Base-by-base conservation (phyloP, 2,888 invertebrate genomes). In the Creontiades dilutus region DNA sequence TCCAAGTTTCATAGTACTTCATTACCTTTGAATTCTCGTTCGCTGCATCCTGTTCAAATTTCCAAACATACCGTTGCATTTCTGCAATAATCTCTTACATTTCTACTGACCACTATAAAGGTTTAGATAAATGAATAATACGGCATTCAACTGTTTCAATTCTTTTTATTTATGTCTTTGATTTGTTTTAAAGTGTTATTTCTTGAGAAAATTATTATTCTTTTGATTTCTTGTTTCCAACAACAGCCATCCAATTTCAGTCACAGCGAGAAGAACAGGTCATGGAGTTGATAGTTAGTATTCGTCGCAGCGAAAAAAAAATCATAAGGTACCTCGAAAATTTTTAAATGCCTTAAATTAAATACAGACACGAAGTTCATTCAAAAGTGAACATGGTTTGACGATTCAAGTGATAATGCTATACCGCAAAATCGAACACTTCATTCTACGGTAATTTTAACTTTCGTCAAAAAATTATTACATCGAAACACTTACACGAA, bases 91-190 rank as follows among this genome's bases (percentile, higher is more conserved):
- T n/a, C n/a, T n/a, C n/a, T 37, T 37, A 37, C 37, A 37, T 37
- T 7, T 7, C 37, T 37, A 37, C 7, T 7, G 37, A 37, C 37
- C 3, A 37, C 11, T 5, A n/a, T n/a, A 57, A 57, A n/a, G 57
- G 57, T 57, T 57, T n/a, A n/a, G 37, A 37, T 37, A 1, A 57
- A 76, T 14, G 16, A 76, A 76, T 37, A 87, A 47, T 46, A 23
- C 68, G 46, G 19, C n/a, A 13, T 46, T 75, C n/a, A 75, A 76
- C 68, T 87, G 46, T 68, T 76, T 75, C 48, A 80, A 28, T 46
- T 57, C 57, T 78, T 88, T 80, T 88, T 88, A 80, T 88, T 86
- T 12, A 88, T 88, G 78, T 88, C 80, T 88, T 88, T 52, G 88
- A 88, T 88, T 88, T 75, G 55, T 86, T 75, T 78, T 78, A 47